These are phyloP conservation scores for Odobenus rosmarus DNA, from an alignment of 2,113 vertebrate species.

Conservation along the genomic window DNA sequence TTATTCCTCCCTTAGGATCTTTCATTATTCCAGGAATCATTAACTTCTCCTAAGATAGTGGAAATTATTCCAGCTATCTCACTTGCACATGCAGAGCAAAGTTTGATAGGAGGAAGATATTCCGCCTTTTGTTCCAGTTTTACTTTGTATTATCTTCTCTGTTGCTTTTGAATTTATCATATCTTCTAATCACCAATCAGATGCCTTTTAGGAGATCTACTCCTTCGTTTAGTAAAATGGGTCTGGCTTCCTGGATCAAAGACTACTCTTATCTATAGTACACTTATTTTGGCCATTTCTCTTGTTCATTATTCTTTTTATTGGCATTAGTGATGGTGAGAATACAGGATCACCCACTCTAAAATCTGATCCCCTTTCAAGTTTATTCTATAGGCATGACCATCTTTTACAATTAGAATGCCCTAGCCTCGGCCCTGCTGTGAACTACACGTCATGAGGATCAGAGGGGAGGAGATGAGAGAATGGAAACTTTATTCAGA, in stretches of 20 bases:
- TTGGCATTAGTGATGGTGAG: neutral
- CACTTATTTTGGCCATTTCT: neutral
- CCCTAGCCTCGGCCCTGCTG: neutral
- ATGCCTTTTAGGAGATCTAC: neutral
- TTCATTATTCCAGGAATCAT: neutral
- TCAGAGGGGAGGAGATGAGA: neutral
- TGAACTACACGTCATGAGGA: neutral
- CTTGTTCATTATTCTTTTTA: neutral
- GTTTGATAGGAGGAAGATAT: neutral
- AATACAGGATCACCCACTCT: neutral
- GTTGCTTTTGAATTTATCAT: neutral
- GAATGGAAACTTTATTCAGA: slow-evolving; percentile 50
- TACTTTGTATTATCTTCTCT: neutral
- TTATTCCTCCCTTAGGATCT: neutral
- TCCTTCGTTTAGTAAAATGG: neutral
- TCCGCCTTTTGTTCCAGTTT: neutral
- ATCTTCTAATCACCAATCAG: neutral
- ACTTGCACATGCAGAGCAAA: neutral
- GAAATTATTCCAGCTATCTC: neutral
- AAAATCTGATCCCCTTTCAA: neutral
- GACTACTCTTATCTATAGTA: neutral
- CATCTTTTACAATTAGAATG: neutral
- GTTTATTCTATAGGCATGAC: neutral
- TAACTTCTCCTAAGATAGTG: neutral
- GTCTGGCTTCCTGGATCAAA: neutral